Percentiles rank a stretch among this genome's conserved stretches.
These are phyloP conservation scores for Thymelicus acteon DNA, from an alignment of 2,888 invertebrate species.

Conservation along the genomic window DNA sequence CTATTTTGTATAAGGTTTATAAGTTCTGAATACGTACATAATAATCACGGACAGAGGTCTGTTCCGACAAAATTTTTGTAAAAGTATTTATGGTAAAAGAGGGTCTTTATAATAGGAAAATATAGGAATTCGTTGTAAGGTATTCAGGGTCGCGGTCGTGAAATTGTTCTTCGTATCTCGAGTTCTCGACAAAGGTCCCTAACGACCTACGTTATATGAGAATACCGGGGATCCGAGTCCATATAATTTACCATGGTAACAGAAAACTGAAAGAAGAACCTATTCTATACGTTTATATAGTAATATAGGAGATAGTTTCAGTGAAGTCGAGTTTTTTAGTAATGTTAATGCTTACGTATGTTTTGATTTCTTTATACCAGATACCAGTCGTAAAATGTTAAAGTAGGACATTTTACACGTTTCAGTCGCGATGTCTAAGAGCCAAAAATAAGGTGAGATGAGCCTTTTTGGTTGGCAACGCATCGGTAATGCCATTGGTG, in stretches of 20 bases:
- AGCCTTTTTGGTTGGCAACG: too few relatives aligned
- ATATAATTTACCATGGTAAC: neutral
- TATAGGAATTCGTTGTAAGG: slow-evolving; percentile 24
- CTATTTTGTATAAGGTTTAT: neutral
- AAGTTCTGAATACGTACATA: neutral
- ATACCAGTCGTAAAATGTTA: too few relatives aligned
- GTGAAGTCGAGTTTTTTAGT: too few relatives aligned
- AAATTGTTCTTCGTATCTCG: slow-evolving; percentile 23
- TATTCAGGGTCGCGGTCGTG: slow-evolving; percentile 19
- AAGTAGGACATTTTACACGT: too few relatives aligned
- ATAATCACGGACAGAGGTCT: neutral
- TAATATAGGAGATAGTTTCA: too few relatives aligned
- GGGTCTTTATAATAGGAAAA: slow-evolving; percentile 12
- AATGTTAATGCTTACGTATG: too few relatives aligned
- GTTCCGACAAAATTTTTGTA: slow-evolving; percentile 9
- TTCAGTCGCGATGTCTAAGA: too few relatives aligned
- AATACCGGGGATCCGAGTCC: neutral
- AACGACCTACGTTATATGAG: slow-evolving; percentile 1
- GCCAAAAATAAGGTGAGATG: too few relatives aligned
- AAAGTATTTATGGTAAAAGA: slow-evolving; percentile 35
- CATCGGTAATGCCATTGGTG: too few relatives aligned
- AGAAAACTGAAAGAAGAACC: neutral
- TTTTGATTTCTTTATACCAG: too few relatives aligned
- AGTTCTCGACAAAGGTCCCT: slow-evolving; percentile 21
- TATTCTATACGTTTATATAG: too few relatives aligned